Conservation (phyloP, 1,140 invertebrate genomes). For the Heterodera schachtii region DNA sequence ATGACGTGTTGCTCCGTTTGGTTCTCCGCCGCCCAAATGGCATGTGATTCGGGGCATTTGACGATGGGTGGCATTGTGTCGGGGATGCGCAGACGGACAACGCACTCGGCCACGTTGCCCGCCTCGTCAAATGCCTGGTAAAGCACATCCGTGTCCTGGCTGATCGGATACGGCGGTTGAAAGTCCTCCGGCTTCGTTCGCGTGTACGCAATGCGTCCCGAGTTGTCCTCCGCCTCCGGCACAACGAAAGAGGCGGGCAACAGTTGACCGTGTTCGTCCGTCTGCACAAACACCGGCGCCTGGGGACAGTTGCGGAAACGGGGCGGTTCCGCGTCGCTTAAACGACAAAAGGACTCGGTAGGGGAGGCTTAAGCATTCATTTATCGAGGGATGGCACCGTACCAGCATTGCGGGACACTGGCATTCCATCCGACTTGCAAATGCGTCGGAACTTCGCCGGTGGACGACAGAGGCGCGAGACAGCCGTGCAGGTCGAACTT, state of each 20-base stretch:
- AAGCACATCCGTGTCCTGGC: constrained; percentile 81
- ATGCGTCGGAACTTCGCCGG: constrained; percentile 63
- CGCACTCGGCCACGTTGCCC: constrained; percentile 92
- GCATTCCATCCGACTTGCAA: constrained; percentile 52
- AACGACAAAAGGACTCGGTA: constrained; percentile 76
- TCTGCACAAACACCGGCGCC: constrained; percentile 84
- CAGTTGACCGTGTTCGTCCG: constrained; percentile 81
- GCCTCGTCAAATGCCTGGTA: constrained; percentile 94
- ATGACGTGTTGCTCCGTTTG: constrained; percentile 87
- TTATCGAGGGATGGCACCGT: neutral
- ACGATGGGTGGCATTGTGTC: constrained; percentile 90
- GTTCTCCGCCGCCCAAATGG: constrained; percentile 84
- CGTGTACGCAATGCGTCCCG: constrained; percentile 81
- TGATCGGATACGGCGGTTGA: constrained; percentile 80
- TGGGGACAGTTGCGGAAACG: constrained; percentile 93
- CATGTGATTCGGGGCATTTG: constrained; percentile 91
- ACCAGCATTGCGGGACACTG: constrained; percentile 1
- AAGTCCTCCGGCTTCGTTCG: constrained; percentile 78
- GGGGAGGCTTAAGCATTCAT: constrained; percentile 74
- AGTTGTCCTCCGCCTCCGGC: constrained; percentile 88
- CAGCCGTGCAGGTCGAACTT: constrained; percentile 95
- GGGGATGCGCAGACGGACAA: constrained; percentile 72
- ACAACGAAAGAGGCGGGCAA: constrained; percentile 87
- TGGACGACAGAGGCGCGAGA: constrained; percentile 70
- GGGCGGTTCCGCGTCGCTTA: constrained; percentile 93